Evolutionary conservation across 2,113 vertebrate genomes (phyloP).

Genomic region (Chamaetylas fuelleborni): DNA sequence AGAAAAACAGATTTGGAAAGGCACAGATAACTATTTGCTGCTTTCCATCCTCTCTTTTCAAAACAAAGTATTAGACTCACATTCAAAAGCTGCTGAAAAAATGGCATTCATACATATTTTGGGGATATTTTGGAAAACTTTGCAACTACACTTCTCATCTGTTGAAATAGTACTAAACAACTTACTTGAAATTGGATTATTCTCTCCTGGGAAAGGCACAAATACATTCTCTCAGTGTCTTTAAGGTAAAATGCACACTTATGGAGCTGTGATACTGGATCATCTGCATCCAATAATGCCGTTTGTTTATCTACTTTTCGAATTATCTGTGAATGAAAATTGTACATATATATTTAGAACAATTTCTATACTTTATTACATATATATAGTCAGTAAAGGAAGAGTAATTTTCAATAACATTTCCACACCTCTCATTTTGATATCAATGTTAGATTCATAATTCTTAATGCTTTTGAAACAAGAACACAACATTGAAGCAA

Average conservation of each 20-base stretch:
- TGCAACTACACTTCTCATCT: accelerated
- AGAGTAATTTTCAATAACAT: neutral
- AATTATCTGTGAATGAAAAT: slow-evolving; percentile 85
- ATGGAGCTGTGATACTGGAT: slow-evolving; percentile 98
- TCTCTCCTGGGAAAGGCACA: slow-evolving; percentile 99
- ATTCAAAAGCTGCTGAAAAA: neutral
- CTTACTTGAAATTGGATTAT: slow-evolving; percentile 99
- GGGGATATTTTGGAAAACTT: neutral
- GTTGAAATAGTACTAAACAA: neutral
- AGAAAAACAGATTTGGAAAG: neutral
- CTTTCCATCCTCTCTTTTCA: neutral
- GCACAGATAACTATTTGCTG: neutral
- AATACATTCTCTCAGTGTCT: slow-evolving; percentile 99
- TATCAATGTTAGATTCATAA: neutral
- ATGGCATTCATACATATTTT: neutral
- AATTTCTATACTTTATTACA: neutral
- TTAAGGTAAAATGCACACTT: slow-evolving; percentile 99
- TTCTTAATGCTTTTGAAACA: neutral
- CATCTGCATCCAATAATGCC: slow-evolving; percentile 94
- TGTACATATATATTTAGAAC: neutral
- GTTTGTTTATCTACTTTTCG: slow-evolving; percentile 99
- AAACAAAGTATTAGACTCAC: neutral
- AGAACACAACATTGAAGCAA: neutral
- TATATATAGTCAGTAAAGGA: neutral
- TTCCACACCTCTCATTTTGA: neutral